Base-by-base conservation (phyloP, 1,140 invertebrate species). In the Batillaria attramentaria region DNA sequence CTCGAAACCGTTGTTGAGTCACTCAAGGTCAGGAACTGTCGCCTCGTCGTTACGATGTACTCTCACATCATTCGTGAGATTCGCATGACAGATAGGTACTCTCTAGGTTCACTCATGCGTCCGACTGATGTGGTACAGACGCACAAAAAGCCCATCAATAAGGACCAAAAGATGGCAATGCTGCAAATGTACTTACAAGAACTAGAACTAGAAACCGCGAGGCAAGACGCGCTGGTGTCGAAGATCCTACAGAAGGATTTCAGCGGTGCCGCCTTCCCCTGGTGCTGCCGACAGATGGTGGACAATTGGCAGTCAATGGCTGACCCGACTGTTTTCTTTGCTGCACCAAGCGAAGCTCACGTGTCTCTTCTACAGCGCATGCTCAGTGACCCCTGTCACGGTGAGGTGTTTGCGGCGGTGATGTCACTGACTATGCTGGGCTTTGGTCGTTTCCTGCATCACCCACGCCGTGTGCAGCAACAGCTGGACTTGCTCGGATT, bases 391-490 rank as follows among this genome's bases (percentile, higher is more conserved):
- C 54, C 31, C 18, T n/a, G 3, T 16, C 57, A 41, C 37, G 72
- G 72, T 3, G 35, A 42, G 18, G n/a, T 13, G 4, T 28, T 75
- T 8, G 72, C 72, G 33, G 72, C 72, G 3, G 16, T 75, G 54
- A 4, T 75, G 37, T 46, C 50, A 5, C 72, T 75, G 72, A 60
- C 54, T 37, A 75, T 75, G 72, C 60, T 31, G 46, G 72, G 72
- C 5, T 10, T 75, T 16, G 37, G 54, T 28, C 20, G 33, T 28
- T 75, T 41, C 43, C 18, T 60, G n/a, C 37, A 41, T 33, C 4
- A 42, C 13, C 16, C 0, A 35, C 2, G 24, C 2, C 13, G 39
- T 16, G 50, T 35, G 1, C n/a, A 37, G 3, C 33, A 2, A 10
- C 31, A 41, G 16, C 72, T 75, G 16, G n/a, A 62, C 20, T 33